Evolutionary conservation across 2,797 vertebrate genomes (phyloP).

Genomic region (Buphagus erythrorhynchus): DNA sequence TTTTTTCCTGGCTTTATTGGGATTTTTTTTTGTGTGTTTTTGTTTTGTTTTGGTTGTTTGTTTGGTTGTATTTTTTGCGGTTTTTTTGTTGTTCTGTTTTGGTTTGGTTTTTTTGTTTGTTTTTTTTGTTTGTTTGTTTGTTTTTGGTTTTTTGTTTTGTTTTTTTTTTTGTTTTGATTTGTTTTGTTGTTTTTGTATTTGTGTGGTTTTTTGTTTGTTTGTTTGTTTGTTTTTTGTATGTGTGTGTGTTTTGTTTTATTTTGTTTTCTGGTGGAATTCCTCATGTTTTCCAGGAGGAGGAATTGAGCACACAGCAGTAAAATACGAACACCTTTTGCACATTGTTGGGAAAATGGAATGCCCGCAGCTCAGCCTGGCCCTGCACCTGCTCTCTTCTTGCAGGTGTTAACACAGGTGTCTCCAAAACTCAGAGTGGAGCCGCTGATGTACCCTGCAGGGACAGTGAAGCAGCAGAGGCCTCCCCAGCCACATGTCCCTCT

Average conservation of each 20-base stretch:
- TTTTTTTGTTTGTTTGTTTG: too few species aligned
- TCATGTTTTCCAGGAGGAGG: background rate
- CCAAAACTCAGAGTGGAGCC: background rate
- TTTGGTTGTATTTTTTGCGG: too few species aligned
- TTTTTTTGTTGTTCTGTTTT: too few species aligned
- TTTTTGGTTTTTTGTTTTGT: too few species aligned
- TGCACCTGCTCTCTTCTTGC: background rate
- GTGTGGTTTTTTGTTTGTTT: too few species aligned
- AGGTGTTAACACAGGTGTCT: background rate
- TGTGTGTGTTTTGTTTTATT: too few species aligned
- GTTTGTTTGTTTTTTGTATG: background rate
- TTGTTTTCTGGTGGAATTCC: background rate
- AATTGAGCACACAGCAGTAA: fast-evolving
- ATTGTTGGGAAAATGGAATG: background rate
- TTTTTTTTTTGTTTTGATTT: background rate
- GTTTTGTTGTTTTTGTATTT: background rate
- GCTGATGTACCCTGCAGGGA: background rate
- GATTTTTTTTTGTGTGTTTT: too few species aligned
- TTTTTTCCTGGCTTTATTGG: too few species aligned
- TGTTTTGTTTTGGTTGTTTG: background rate
- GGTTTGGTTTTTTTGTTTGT: background rate
- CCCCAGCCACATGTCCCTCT: background rate
- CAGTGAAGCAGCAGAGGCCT: background rate
- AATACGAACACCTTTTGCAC: fast-evolving
- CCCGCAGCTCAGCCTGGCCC: background rate